Evolutionary conservation across 1,140 invertebrate species (phyloP).

Genomic region (Drosophila tropicalis): DNA sequence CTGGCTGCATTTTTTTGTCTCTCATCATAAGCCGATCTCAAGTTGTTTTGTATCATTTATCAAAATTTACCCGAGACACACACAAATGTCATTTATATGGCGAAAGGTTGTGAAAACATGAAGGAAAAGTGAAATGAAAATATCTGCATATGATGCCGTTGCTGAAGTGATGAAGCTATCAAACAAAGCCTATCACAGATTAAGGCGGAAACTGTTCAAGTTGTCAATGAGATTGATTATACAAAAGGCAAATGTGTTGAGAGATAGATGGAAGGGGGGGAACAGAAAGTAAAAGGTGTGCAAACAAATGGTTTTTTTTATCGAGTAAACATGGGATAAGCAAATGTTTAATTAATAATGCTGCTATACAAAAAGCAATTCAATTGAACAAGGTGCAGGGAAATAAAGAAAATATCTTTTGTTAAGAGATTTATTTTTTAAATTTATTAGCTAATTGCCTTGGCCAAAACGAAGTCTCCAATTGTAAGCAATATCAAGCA

Average conservation of each 20-base stretch:
- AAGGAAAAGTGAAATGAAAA: slow-evolving; percentile 50
- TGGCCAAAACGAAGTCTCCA: too few species aligned
- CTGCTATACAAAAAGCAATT: too few species aligned
- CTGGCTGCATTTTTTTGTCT: neutral
- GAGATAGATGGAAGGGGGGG: neutral
- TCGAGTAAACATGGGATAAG: slow-evolving; percentile 1
- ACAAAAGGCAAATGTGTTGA: slow-evolving; percentile 7
- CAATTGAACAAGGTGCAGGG: too few species aligned
- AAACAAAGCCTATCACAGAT: slow-evolving; percentile 36
- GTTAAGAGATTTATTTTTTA: too few species aligned
- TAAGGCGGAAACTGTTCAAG: slow-evolving; percentile 38
- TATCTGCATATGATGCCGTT: slow-evolving; percentile 21
- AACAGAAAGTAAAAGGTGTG: slow-evolving; percentile 6
- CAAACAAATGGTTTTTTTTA: slow-evolving; percentile 2
- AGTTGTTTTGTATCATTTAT: slow-evolving; percentile 57
- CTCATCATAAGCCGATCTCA: slow-evolving; percentile 11
- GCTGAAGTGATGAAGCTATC: slow-evolving; percentile 63
- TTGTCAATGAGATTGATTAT: slow-evolving; percentile 77
- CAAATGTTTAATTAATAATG: slow-evolving; percentile 5
- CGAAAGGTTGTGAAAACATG: slow-evolving; percentile 44
- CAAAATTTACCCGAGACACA: slow-evolving; percentile 53
- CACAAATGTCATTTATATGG: slow-evolving; percentile 70
- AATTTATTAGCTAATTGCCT: too few species aligned
- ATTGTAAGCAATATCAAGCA: too few species aligned
- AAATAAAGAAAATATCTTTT: too few species aligned